Evolutionary conservation across 2,888 invertebrate species (phyloP).

Genomic region (Gnatocerus cornutus): DNA sequence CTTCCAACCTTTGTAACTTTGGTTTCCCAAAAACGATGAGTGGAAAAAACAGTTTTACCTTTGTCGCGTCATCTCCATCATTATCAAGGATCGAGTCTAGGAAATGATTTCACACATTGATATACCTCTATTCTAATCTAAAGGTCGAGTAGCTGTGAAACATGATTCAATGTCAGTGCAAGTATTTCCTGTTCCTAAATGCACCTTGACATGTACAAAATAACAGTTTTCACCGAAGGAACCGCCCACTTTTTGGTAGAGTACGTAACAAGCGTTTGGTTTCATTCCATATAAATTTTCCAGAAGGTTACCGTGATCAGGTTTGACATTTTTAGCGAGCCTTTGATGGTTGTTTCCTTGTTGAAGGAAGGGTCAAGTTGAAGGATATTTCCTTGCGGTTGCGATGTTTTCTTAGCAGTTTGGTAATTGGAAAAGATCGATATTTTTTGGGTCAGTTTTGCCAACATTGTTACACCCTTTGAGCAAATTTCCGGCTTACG

Average conservation of each 20-base stretch:
- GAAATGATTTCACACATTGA: conserved; percentile 38
- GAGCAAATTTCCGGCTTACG: too few species aligned
- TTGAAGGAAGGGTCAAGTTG: conserved; percentile 1
- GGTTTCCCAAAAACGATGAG: too few species aligned
- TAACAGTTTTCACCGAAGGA: conserved; percentile 17
- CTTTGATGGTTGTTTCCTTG: background rate
- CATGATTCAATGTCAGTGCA: conserved; percentile 39
- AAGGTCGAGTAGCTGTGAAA: conserved; percentile 38
- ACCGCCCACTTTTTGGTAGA: conserved; percentile 19
- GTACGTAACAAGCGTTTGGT: conserved; percentile 5
- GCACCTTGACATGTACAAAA: conserved; percentile 24
- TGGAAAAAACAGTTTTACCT: too few species aligned
- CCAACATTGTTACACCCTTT: too few species aligned
- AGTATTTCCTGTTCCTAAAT: conserved; percentile 40
- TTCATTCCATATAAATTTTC: conserved; percentile 17
- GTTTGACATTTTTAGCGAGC: background rate
- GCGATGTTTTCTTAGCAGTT: too few species aligned
- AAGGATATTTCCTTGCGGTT: conserved; percentile 2
- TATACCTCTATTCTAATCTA: conserved; percentile 14
- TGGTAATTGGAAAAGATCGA: too few species aligned
- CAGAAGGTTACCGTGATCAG: background rate
- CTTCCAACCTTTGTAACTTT: too few species aligned
- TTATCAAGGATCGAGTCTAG: conserved; percentile 22
- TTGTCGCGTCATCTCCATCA: background rate
- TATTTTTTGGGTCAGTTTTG: too few species aligned